Evolutionary conservation across 2,113 vertebrate genomes (phyloP), one percentile per base, ranked within the genome.

Genomic region (Bucco capensis): DNA sequence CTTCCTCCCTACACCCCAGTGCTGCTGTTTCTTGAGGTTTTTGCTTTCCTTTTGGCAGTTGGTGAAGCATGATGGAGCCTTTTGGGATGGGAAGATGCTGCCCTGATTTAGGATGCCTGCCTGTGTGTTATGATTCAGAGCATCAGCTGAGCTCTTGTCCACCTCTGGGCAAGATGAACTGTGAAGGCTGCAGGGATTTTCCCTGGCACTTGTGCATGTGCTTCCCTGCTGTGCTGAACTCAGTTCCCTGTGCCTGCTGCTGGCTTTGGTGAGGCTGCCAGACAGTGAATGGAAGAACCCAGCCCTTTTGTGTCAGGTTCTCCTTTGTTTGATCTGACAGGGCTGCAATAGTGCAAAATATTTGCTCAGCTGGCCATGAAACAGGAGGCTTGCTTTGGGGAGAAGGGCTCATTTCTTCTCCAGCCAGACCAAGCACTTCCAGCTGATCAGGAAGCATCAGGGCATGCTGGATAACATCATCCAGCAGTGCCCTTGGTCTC

Each of bases 91-190:
- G 50, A 82, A 69, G 92, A 87, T 84, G 82, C 27, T 9, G 46
- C 89, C 79, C 66, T 93, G 91, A 95, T 95, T 89, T 96, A 95
- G 88, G 89, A 47, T 92, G 95, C 95, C 94, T 96, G 92, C 90
- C 74, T 62, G 27, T 13, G 16, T 80, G 90, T 82, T 89, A 89
- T 95, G 92, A 95, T 90, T 95, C 93, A 93, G 90, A 5, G 8
- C 75, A 92, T 94, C 95, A 93, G 73, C 12, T 72, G 88, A 94
- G 86, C 38, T 5, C 72, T 92, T 4, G 25, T 87, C 93, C 90
- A 86, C 78, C 92, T 75, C 93, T 95, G 91, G 90, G 88, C 81
- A 73, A 93, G 86, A 95, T 95, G 95, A 94, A 95, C 96, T 73
- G 46, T 93, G 89, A 96, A 87, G 93, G 95, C 85, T 19, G 5